Base-by-base conservation (phyloP, 2,888 invertebrate species). In the Rhaphigaster nebulosa region DNA sequence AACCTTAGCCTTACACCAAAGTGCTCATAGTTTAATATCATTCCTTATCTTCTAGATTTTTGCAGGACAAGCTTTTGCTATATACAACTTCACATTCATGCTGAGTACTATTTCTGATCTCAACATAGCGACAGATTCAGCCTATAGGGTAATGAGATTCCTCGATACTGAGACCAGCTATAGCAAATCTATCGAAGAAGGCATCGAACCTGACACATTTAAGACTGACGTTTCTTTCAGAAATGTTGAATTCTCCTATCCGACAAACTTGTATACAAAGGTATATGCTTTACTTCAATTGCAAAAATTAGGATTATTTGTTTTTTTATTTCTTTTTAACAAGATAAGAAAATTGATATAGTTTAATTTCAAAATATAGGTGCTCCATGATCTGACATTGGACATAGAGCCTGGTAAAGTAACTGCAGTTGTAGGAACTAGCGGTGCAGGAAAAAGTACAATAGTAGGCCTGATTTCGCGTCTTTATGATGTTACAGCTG, bases 381-480 rank as follows among this genome's bases (percentile, higher is more conserved):
- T 96, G 89, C 93, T 97, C 88, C 95, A 95, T 93, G 96, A 96
- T 2, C 94, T 97, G 0, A 95, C 94, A 92, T 93, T 97, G 84
- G 95, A 94, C 23, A 96, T 97, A 45, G 94, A 95, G 88, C 95
- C 95, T 4, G 97, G 97, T 0, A 95, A 97, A 93, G 96, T 97
- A 0, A 96, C 97, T 15, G 97, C 97, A 0, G 93, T 96, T 52
- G 96, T 96, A 2, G 96, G 97, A 0, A 94, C 96, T 56, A 96
- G 96, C 87, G 97, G 97, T 0, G 96, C 96, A 93, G 97, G 97
- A 87, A 97, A 97, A 94, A 96, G 96, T 18, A 97, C 97, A 0
- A 95, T 96, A 91, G 95, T 97, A 45, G 96, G 96, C 93, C 93
- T 97, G 26, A 93, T 97, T 56, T 96, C 97, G 93, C 94, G 97